Evolutionary conservation across 2,888 invertebrate species (phyloP), one percentile per base, ranked within the genome.

Genomic region (Clitarchus hookeri): DNA sequence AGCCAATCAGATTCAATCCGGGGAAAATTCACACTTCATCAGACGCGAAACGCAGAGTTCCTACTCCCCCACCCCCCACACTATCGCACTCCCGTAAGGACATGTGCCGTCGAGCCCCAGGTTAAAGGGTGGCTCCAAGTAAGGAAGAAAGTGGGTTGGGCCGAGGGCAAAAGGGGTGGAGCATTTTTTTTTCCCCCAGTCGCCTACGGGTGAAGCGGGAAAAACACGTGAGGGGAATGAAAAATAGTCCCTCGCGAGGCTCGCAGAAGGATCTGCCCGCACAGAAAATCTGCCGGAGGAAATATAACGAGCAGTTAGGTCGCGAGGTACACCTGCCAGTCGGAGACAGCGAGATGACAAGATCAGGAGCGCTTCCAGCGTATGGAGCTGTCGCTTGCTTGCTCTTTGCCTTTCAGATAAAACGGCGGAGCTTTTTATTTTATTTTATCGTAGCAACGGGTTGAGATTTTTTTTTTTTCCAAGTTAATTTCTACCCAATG

Each of bases 1-100:
- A 44, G 82, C 82, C 82, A 82, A 82, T 82, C 82, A 82, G 36
- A 82, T 82, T 82, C 82, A 82, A 82, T 82, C 82, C 25, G 44
- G 82, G 65, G 82, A 82, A 82, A 82, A 82, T 82, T 82, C 82
- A 82, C 82, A 82, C 82, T 82, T 82, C 82, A 82, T 82, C 82
- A 82, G 36, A 44, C 82, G 82, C 82, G 82, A 36, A 82, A n/a
- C 82, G 82, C 82, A 13, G 82, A 27, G 82, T 23, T 79, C 25
- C 79, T 26, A 82, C 82, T 36, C 36, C 44, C 13, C 48, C 8
- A 6, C 6, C 48, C 3, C 8, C 3, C 36, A 36, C 36, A 4
- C 36, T 36, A 48, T 48, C 48, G n/a, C n/a, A 8, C 65, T 65
- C 12, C 65, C n/a, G 65, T 19, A 19, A 23, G 23, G 65, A 65